Conservation (phyloP, 2,888 invertebrate species). For the Spisula subtruncata region DNA sequence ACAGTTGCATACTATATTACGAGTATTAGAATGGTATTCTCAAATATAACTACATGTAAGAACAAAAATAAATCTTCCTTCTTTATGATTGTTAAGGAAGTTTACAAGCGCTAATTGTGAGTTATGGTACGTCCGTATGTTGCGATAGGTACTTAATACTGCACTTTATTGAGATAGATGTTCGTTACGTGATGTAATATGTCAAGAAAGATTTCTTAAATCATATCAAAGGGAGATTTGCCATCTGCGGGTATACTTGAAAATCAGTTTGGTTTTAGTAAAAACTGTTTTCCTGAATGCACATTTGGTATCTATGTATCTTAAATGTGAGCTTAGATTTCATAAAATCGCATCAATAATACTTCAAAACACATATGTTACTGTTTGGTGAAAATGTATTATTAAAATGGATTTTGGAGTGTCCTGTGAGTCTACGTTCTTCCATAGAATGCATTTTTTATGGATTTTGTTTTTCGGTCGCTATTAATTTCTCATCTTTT, state of each 20-base stretch:
- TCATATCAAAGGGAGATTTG: constrained; percentile 18
- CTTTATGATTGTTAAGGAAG: not conserved
- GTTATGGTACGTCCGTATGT: not conserved
- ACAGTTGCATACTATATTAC: too few relatives aligned
- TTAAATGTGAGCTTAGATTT: not conserved
- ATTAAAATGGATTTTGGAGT: constrained; percentile 41
- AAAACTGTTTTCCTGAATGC: not conserved
- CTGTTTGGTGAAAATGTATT: constrained; percentile 33
- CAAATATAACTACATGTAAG: too few relatives aligned
- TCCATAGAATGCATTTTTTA: constrained; percentile 45
- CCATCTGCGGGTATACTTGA: constrained; percentile 25
- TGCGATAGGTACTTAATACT: not conserved
- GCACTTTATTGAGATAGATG: not conserved
- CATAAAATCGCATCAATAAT: constrained; percentile 18
- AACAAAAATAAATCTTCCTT: not conserved
- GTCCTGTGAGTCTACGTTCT: constrained; percentile 30
- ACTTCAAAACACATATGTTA: constrained; percentile 27
- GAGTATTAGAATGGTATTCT: too few relatives aligned
- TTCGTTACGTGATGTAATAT: not conserved
- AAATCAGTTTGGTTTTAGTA: not conserved
- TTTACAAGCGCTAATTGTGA: not conserved
- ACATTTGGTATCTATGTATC: constrained; percentile 1
- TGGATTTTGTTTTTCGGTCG: constrained; percentile 33
- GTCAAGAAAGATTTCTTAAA: not conserved
- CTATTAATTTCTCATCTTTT: constrained; percentile 57